These are phyloP conservation scores for Pseudotriccus pelzelni DNA, from an alignment of 2,797 vertebrate species.

Conservation along the genomic window DNA sequence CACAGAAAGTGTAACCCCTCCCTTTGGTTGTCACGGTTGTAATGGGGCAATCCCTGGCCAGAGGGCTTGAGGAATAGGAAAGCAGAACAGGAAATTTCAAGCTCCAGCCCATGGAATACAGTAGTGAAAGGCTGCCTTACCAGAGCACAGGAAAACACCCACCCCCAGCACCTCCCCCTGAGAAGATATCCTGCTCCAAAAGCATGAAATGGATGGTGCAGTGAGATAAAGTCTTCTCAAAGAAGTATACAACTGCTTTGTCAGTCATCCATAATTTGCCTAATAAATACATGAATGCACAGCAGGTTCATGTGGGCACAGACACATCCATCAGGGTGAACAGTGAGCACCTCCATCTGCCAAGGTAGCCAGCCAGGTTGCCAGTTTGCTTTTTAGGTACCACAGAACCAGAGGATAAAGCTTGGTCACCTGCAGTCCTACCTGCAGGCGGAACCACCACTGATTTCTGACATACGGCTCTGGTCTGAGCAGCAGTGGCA, in stretches of 20 bases:
- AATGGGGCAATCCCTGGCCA: conserved; percentile 41
- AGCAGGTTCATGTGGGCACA: not conserved
- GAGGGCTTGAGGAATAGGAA: conserved; percentile 1
- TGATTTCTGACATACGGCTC: not conserved
- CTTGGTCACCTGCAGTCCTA: not conserved
- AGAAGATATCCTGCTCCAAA: not conserved
- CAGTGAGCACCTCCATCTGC: not conserved
- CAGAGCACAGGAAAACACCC: not conserved
- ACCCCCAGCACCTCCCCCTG: not conserved
- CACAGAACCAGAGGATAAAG: not conserved
- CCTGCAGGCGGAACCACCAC: not conserved
- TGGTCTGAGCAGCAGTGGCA: not conserved
- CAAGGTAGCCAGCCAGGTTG: not conserved
- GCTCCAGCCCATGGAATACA: not conserved
- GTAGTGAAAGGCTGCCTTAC: not conserved
- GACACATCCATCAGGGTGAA: not conserved
- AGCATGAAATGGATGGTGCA: not conserved
- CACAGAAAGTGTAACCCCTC: conserved; percentile 1
- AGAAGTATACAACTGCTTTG: not conserved
- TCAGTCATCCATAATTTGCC: not conserved
- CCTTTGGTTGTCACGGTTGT: not conserved
- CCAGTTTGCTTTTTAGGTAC: not conserved
- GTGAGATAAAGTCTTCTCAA: not conserved
- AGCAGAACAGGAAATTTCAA: not conserved
- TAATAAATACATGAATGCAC: not conserved